phyloP scores from a whole-genome alignment of 2,113 vertebrate genomes.

The Semnornis frantzii region DNA sequence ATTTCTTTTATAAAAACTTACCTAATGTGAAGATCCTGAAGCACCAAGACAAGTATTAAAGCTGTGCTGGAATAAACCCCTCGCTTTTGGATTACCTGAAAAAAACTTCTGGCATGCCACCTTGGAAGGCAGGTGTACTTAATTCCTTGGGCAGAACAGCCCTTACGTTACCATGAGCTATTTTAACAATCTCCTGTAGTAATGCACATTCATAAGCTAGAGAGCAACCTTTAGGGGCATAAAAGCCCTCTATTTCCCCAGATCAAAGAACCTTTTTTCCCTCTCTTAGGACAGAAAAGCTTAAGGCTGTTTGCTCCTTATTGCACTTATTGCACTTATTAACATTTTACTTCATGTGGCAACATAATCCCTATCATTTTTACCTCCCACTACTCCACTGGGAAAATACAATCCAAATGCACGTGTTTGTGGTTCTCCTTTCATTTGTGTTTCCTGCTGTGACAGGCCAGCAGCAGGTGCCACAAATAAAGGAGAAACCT shows the following conservation, averaged over 20 bases:
- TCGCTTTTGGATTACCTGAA: background rate
- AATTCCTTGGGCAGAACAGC: background rate
- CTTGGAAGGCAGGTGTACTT: background rate
- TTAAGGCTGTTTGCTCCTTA: constrained; percentile 49
- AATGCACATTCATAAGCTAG: background rate
- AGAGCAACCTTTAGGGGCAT: background rate
- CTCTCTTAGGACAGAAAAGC: constrained; percentile 28
- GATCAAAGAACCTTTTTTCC: constrained; percentile 20
- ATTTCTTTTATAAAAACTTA: background rate
- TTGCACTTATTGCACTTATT: no score
- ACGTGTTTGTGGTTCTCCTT: constrained; percentile 65
- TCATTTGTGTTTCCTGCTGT: constrained; percentile 56
- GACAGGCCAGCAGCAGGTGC: constrained; percentile 37
- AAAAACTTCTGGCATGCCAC: background rate
- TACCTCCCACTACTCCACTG: constrained; percentile 50
- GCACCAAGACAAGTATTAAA: background rate
- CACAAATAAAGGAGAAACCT: constrained; percentile 17
- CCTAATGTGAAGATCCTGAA: background rate
- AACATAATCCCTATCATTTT: constrained; percentile 58
- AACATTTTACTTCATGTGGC: constrained; percentile 67
- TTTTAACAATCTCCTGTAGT: background rate
- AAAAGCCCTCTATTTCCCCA: constrained; percentile 19
- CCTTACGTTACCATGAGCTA: background rate
- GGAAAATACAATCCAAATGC: constrained; percentile 28
- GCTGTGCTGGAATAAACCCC: background rate